phyloP scores from a whole-genome alignment of 2,113 vertebrate species.

The Corythornis vintsioides region DNA sequence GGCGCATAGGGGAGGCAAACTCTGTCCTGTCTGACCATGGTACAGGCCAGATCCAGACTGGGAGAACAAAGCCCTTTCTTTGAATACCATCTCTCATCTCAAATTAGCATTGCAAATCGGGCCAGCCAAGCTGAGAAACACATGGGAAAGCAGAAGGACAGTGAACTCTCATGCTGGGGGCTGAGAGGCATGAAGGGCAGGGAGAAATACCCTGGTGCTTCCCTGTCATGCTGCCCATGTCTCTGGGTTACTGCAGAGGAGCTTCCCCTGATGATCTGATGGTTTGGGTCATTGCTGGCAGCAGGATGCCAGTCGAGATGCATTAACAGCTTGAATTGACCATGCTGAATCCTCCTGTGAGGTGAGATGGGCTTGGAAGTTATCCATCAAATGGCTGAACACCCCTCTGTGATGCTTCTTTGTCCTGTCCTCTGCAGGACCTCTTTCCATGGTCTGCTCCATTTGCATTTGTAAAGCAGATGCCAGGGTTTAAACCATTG shows the following conservation, averaged over 20 bases:
- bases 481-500: conserved; percentile 1
- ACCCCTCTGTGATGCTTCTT: conserved; percentile 9
- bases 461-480: conserved; percentile 39
- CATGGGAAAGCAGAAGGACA: conserved; percentile 43
- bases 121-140: conserved; percentile 10
- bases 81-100: conserved; percentile 24
- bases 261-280: background rate
- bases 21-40: background rate
- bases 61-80: conserved; percentile 35
- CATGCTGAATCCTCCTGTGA: conserved; percentile 16
- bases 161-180: conserved; percentile 32
- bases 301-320: background rate
- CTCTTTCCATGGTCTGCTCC: background rate
- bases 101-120: conserved; percentile 55
- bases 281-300: background rate
- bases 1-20: background rate
- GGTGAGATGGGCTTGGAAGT: conserved; percentile 47
- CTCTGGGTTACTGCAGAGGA: background rate
- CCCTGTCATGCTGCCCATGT: fast-evolving
- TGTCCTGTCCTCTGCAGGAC: conserved; percentile 34
- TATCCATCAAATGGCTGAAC: background rate
- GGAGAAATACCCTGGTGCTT: background rate
- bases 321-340: background rate
- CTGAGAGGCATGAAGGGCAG: background rate
- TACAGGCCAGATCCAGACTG: background rate